These are phyloP conservation scores for Lomographa bimaculata DNA, from an alignment of 2,888 invertebrate genomes.

Conservation along the genomic window DNA sequence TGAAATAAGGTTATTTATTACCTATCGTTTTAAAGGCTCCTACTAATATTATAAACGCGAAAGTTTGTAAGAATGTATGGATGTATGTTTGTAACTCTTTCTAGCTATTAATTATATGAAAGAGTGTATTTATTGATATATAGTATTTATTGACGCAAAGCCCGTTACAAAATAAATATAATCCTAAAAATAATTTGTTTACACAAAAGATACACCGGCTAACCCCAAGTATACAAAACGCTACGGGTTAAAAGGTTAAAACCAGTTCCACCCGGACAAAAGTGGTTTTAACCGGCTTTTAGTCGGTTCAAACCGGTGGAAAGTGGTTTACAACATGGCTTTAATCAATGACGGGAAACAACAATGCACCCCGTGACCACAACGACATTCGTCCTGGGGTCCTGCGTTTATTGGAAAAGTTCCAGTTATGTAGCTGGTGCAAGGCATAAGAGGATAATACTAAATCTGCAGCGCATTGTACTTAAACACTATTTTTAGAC, in stretches of 20 bases:
- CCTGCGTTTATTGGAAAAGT: slow-evolving; percentile 79
- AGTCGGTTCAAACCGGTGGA: slow-evolving; percentile 34
- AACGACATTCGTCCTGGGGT: slow-evolving; percentile 55
- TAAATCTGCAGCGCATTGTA: no score
- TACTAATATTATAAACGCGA: no score
- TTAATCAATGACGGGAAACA: slow-evolving; percentile 57
- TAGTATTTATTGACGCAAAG: no score
- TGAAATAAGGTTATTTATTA: no score
- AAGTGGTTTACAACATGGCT: slow-evolving; percentile 39
- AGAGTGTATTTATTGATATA: no score
- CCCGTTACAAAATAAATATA: no score
- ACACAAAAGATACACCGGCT: slow-evolving; percentile 39
- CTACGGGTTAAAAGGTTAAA: slow-evolving; percentile 57
- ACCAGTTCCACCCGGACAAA: slow-evolving; percentile 31
- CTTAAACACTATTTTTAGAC: no score
- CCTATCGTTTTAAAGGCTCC: no score
- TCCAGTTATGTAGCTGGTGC: slow-evolving; percentile 45
- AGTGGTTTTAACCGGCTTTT: slow-evolving; percentile 9
- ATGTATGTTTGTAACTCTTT: no score
- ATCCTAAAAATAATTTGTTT: no score
- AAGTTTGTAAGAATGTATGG: no score
- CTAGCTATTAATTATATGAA: no score
- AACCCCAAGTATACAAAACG: slow-evolving; percentile 36
- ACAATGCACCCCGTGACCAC: slow-evolving; percentile 68
- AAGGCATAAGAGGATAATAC: slow-evolving; percentile 40